Percentiles rank a stretch among this genome's conserved stretches.
phyloP scores from a whole-genome alignment of 1,140 invertebrate genomes.

The Leptinotarsa undecemlineata region DNA sequence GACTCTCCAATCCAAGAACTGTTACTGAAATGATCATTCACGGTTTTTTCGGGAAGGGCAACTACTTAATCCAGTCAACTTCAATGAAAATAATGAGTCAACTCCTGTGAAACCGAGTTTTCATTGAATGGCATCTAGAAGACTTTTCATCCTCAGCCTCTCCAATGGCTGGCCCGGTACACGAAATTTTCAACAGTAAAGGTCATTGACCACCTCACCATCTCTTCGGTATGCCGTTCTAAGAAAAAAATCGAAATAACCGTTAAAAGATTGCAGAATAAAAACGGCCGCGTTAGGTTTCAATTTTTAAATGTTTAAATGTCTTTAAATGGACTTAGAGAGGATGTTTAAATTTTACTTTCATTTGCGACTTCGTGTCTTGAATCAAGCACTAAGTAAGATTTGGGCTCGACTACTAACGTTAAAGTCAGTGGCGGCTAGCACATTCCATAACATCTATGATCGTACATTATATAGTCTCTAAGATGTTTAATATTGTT shows the following conservation, averaged over 20 bases:
- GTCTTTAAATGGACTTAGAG: slow-evolving; percentile 18
- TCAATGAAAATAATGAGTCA: too few species aligned
- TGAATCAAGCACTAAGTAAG: slow-evolving; percentile 10
- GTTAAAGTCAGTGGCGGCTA: neutral
- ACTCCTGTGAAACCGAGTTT: too few species aligned
- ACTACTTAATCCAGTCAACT: too few species aligned
- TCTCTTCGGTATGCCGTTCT: neutral
- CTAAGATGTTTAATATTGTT: too few species aligned
- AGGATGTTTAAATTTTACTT: slow-evolving; percentile 23
- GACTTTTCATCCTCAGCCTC: neutral
- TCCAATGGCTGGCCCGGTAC: neutral
- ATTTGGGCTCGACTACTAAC: slow-evolving; percentile 9
- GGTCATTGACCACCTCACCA: neutral
- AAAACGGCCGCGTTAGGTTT: neutral
- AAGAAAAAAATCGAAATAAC: slow-evolving; percentile 6
- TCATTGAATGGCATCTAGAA: too few species aligned
- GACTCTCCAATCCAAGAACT: too few species aligned
- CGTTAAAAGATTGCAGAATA: slow-evolving; percentile 1
- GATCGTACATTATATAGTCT: too few species aligned
- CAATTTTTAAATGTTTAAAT: slow-evolving; percentile 7
- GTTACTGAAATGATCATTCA: too few species aligned
- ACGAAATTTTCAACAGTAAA: too few species aligned
- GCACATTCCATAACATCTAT: neutral
- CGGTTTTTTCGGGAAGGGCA: too few species aligned
- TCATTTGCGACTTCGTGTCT: slow-evolving; percentile 21